Base-by-base conservation (phyloP, 1,140 invertebrate species). In the Lordiphosa clarofinis region DNA sequence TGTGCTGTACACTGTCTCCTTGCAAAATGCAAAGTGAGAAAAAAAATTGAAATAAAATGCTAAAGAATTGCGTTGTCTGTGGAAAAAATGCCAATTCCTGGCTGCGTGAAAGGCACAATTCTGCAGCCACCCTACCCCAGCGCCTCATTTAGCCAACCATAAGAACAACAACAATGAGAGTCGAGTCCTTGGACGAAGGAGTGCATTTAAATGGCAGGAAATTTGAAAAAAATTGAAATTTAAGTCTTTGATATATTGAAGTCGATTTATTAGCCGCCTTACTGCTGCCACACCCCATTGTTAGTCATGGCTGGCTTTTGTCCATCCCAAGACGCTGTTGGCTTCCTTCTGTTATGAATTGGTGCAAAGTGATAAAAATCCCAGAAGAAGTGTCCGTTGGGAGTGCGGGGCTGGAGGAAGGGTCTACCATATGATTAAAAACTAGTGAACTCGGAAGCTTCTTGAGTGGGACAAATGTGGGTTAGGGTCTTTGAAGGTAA, bases 41-140 rank as follows among this genome's bases (percentile, higher is more conserved):
- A 73, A 84, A 87, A 87, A 84, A 73, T 87, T 87, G 86, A 86
- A 87, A 87, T 87, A 86, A 87, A 87, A 87, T 87, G 86, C 86
- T 82, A 87, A 87, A 87, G 75, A 87, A 87, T 86, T 86, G 74
- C 73, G 70, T 59, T 60, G 73, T 76, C 68, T 56, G 42, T 54
- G 46, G 56, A 62, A 75, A 68, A 57, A 72, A 84, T 69, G 69
- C 78, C 78, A 82, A 82, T 84, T 76, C 78, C 52, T 78, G 69
- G 76, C 71, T 82, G 56, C 43, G 43, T 69, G 69, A 69, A 69
- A 69, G 57, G 65, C 66, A 69, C 56, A 84, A 64, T 82, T 82
- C 68, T 82, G 78, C 76, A 82, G 53, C 52, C 12, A 36, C 31
- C 52, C 5, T 11, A 4, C n/a, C 21, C 48, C 4, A 36, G 19